These are phyloP conservation scores for Galagoides demidoff DNA, from an alignment of 2,797 vertebrate species.

Conservation along the genomic window DNA sequence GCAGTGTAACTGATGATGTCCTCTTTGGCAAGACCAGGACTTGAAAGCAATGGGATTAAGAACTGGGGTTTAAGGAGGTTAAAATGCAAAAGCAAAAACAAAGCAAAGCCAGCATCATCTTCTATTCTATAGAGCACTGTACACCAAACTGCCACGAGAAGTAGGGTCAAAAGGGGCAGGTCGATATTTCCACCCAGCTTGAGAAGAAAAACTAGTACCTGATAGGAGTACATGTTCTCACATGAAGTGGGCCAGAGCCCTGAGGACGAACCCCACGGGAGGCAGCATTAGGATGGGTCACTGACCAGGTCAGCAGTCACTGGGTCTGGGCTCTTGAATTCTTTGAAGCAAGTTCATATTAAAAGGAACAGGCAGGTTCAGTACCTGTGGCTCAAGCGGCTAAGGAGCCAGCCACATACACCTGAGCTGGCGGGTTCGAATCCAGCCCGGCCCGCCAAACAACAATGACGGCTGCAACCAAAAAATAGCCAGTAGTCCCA, in stretches of 20 bases:
- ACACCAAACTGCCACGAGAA: neutral
- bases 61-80: slow-evolving; percentile 10
- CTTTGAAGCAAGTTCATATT: slow-evolving; percentile 26
- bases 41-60: neutral
- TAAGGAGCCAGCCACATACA: too few relatives aligned
- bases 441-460: too few relatives aligned
- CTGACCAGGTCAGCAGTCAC: neutral
- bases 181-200: neutral
- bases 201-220: neutral
- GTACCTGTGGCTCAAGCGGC: too few relatives aligned
- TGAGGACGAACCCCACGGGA: neutral
- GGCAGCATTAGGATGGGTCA: neutral
- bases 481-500: too few relatives aligned
- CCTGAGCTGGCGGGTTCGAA: too few relatives aligned
- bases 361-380: neutral
- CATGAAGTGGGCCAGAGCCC: neutral
- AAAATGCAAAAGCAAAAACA: neutral
- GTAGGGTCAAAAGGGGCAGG: neutral
- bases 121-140: neutral
- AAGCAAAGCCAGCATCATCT: slow-evolving; percentile 16
- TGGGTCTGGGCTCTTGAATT: neutral
- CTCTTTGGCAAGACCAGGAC: neutral
- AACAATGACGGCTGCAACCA: too few relatives aligned
- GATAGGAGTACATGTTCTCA: neutral
- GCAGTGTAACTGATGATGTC: neutral